These are phyloP conservation scores for Drosophila sucinea DNA, from an alignment of 1,140 invertebrate genomes.

Conservation along the genomic window DNA sequence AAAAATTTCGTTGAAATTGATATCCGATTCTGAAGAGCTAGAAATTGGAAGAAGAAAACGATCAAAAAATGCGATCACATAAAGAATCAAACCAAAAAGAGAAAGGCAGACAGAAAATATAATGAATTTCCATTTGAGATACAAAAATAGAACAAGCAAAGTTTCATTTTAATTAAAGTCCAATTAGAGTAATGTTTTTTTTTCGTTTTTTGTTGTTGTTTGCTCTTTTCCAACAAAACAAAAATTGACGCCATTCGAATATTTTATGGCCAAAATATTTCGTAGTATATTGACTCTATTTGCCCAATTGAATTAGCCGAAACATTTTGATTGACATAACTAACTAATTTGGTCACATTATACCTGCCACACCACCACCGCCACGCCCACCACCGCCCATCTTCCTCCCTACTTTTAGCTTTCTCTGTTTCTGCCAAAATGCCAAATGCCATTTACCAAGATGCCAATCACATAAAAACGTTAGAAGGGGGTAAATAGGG, in stretches of 20 bases:
- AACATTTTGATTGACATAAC: constrained; percentile 14
- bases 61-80: no score
- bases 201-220: not conserved
- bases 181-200: no score
- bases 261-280: constrained; percentile 2
- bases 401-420: no score
- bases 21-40: no score
- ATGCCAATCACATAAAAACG: constrained; percentile 42
- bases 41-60: no score
- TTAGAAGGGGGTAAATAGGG: not conserved
- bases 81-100: no score
- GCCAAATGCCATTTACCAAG: constrained; percentile 39
- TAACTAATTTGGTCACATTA: constrained; percentile 10
- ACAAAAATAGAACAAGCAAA: no score
- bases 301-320: constrained; percentile 8
- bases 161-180: no score
- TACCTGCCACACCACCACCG: not conserved
- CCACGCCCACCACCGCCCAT: not conserved
- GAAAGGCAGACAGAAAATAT: no score
- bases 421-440: constrained; percentile 1
- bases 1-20: no score
- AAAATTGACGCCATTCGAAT: not conserved
- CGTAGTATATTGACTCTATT: not conserved
- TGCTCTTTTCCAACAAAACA: no score
- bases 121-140: no score